phyloP scores from a whole-genome alignment of 2,888 invertebrate genomes.

The Amphipoea oculea region DNA sequence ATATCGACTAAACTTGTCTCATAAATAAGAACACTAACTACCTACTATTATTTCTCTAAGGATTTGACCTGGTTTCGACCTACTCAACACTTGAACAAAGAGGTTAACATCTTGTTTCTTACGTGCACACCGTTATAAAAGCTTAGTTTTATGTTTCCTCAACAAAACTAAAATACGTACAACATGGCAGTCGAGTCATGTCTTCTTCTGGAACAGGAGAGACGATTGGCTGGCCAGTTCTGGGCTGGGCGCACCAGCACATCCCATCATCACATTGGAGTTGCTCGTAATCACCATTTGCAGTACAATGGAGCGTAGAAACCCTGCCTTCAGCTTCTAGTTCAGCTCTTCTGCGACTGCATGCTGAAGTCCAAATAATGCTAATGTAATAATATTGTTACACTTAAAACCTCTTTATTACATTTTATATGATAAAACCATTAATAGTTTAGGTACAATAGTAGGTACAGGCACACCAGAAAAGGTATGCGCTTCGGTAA shows the following conservation, averaged over 20 bases:
- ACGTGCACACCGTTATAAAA: not conserved
- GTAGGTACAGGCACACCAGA: not conserved
- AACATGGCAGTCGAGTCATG: conserved; percentile 91
- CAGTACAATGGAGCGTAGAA: conserved; percentile 92
- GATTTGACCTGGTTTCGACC: conserved; percentile 14
- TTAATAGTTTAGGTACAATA: not conserved
- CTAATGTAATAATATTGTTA: not conserved
- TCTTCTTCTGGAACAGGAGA: conserved; percentile 90
- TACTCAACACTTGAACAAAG: conserved; percentile 13
- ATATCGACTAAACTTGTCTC: conserved; percentile 5
- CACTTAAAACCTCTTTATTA: conserved; percentile 1
- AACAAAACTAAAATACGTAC: conserved; percentile 84
- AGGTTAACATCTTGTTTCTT: conserved; percentile 9
- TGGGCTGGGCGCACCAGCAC: conserved; percentile 93
- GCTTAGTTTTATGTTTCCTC: not conserved
- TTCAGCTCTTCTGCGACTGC: conserved; percentile 91
- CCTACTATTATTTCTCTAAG: conserved; percentile 21
- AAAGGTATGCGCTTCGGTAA: not conserved
- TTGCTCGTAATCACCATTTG: conserved; percentile 92
- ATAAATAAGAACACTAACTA: conserved; percentile 22
- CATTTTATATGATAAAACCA: not conserved
- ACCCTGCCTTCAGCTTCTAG: conserved; percentile 85
- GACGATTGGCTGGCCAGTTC: conserved; percentile 90
- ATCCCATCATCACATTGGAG: conserved; percentile 92
- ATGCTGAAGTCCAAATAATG: conserved; percentile 83